Evolutionary conservation across 2,888 invertebrate species (phyloP), one percentile per base, ranked within the genome.

Genomic region (Metalampra italica): DNA sequence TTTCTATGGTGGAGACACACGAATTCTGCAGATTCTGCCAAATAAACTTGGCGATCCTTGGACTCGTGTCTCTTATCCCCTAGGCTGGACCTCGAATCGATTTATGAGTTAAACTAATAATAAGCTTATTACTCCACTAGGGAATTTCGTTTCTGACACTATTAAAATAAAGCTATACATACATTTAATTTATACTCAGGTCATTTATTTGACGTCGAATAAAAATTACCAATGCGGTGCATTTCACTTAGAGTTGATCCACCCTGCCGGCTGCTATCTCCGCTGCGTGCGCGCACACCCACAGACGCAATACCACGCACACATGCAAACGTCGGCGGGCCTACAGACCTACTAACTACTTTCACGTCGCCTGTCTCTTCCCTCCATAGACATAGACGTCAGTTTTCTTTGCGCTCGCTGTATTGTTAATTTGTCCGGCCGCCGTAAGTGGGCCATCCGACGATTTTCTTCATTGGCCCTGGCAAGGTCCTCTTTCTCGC

Each of bases 261-360:
- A 55, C 70, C 68, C 79, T 80, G 82, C 37, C 66, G 66, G 55
- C 64, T 72, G 78, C 88, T 87, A 85, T 88, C 88, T 86, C 86
- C 82, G 71, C 67, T 82, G 86, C 83, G 84, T 78, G 69, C 71
- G 78, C 84, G 78, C 85, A 84, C 81, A 79, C 79, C 45, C 49
- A 50, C 57, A 59, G 63, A 66, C 54, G 58, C 58, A 57, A 63
- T 53, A 64, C 55, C 66, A 70, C 78, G 59, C 85, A 70, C 77
- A 75, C 82, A 70, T 53, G 53, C 62, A 58, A 55, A 58, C 52
- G 49, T 3, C 51, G 63, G 53, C 74, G 84, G 83, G 85, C 88
- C 88, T 86, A 87, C 77, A 88, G 88, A 88, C 88, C 88, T 85
- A 88, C 83, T 81, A 85, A 82, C 74, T 66, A 72, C 80, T 79